A percentile compares a stretch with the other conserved stretches of the same genome.
Evolutionary conservation across 64 coral and sea anemone genomes (phyloP).

Genomic region (Dendronephthya gigantea): DNA sequence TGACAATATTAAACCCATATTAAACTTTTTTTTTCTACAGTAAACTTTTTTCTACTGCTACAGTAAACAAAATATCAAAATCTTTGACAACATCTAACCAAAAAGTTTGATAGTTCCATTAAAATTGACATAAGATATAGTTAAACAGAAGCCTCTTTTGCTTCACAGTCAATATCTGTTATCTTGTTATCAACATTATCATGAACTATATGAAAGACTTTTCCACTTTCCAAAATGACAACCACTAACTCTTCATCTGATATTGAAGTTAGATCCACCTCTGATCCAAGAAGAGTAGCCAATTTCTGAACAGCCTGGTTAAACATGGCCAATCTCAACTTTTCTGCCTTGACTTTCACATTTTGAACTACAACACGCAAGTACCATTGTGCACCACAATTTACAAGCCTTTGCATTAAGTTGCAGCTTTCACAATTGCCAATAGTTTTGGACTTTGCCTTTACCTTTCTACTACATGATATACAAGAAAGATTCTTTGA

Average conservation of each 20-base stretch:
- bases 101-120: too few species aligned
- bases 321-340: not conserved
- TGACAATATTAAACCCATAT: too few species aligned
- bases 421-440: conserved; percentile 20
- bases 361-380: not conserved
- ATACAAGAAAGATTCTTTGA: not conserved
- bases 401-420: not conserved
- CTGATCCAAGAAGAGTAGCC: not conserved
- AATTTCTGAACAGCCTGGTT: not conserved
- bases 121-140: too few species aligned
- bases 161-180: not conserved
- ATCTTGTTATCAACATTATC: not conserved
- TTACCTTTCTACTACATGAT: not conserved
- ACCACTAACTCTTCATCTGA: not conserved
- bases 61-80: too few species aligned
- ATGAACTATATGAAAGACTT: not conserved
- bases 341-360: not conserved
- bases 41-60: too few species aligned
- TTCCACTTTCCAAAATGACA: not conserved
- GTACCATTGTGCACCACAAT: not conserved
- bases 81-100: too few species aligned
- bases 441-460: not conserved
- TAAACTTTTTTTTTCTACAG: too few species aligned
- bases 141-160: not conserved
- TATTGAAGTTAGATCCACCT: not conserved